Base-by-base conservation (phyloP, 2,888 invertebrate genomes). In the Emesis castigata region DNA sequence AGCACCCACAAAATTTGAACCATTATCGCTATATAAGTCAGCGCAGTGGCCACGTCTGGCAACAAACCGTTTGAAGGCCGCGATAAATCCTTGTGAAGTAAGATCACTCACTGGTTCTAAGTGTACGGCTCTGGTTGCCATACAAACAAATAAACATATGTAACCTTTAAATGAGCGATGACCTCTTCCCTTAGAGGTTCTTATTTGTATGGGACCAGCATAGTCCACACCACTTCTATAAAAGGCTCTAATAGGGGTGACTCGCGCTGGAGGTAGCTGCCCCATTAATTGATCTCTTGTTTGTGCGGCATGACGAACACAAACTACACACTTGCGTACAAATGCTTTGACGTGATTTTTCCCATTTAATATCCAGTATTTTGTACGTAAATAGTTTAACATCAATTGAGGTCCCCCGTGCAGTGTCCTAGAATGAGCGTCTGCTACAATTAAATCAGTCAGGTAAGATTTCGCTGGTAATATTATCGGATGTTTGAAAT, bases 401-500 rank as follows among this genome's bases (percentile, higher is more conserved):
- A 83, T 86, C 1, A 83, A 7, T 68, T 84, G 84, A 14, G 71
- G 62, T 5, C 86, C 86, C 14, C 86, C 86, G 65, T 88, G 87
- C 11, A 88, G 16, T 0, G 86, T 86, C 14, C 69, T 76, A 0
- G 34, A 14, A 26, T 86, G 87, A 1, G 86, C 86, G 31, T 88
- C 87, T 2, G 61, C 31, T 3, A 87, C 58, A 6, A 87, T 72
- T 1, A 87, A 69, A 1, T 56, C 1, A 6, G 71, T 48, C n/a
- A 77, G 62, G 62, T 70, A 71, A 22, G 26, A 44, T 7, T 73
- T 29, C 39, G 26, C 26, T 3, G 74, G 72, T 14, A 80, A 8
- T 5, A 81, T 29, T 26, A 81, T 64, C 11, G 75, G 81, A 44
- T 75, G 75, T 71, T 64, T 53, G 9, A 34, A 9, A 9, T 8